Percentiles rank a stretch among this genome's conserved stretches.
These are phyloP conservation scores for Chrysolina americana DNA, from an alignment of 2,888 invertebrate genomes.

Conservation along the genomic window DNA sequence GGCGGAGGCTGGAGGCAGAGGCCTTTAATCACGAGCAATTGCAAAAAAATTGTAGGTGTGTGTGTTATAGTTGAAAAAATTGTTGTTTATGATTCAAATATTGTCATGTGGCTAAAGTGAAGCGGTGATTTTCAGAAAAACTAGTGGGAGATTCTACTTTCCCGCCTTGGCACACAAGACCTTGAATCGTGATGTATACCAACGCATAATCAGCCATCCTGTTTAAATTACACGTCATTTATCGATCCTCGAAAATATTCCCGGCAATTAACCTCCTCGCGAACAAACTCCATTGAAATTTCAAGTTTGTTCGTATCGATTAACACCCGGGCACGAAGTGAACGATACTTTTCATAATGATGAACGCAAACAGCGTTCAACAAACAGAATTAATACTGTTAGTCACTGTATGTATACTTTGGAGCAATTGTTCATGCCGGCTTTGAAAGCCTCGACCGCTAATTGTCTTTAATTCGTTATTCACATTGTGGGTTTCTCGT, in stretches of 20 bases:
- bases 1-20: too few species aligned
- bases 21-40: too few species aligned
- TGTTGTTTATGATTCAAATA: too few species aligned
- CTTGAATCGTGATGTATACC: too few species aligned
- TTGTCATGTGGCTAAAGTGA: too few species aligned
- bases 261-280: conserved; percentile 1
- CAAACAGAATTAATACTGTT: conserved; percentile 52
- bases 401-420: conserved; percentile 56
- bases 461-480: conserved; percentile 65
- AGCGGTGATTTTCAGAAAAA: too few species aligned
- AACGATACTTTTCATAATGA: conserved; percentile 47
- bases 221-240: background rate
- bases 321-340: conserved; percentile 34
- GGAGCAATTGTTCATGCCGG: conserved; percentile 58
- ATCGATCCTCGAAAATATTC: background rate
- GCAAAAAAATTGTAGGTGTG: too few species aligned
- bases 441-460: conserved; percentile 62
- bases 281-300: conserved; percentile 11
- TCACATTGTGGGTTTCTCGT: conserved; percentile 51
- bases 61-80: too few species aligned
- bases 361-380: conserved; percentile 39
- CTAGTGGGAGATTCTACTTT: too few species aligned
- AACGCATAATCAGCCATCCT: too few species aligned
- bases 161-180: too few species aligned
- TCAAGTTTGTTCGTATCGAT: conserved; percentile 28